Base-by-base conservation (phyloP, 1,140 invertebrate genomes). In the Sarcophaga bullata region DNA sequence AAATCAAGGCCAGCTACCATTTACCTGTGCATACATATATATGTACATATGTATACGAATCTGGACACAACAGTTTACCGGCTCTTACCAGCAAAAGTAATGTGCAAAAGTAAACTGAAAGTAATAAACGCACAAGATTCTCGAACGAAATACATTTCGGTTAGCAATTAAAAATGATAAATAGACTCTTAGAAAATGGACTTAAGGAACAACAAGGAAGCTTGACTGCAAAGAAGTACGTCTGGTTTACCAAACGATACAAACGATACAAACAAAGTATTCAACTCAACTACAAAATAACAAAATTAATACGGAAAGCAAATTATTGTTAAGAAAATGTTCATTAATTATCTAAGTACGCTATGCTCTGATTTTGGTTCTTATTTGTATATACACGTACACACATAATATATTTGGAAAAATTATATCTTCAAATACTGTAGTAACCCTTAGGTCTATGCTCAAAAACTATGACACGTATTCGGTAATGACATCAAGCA, bases 1-100 rank as follows among this genome's bases (percentile, higher is more conserved):
- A 68, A 68, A 68, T 68, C 62, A 68, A 19, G 17, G 19, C n/a
- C 62, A 68, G 54, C 13, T 58, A 68, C 62, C 62, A 68, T 68
- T 68, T 68, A 37, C 25, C 25, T 37, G 25, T 37, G 4, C 25
- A 4, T 37, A 68, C n/a, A 19, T 52, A 37, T 37, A 4, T 37
- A 37, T 52, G 25, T 37, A 68, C n/a, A 19, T 52, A 37, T 37
- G 25, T 37, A 37, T 52, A 7, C 4, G n/a, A 68, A 68, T 0
- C 9, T 68, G 62, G 54, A 17, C 62, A 7, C 62, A 17, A 68
- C 11, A 62, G 54, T 62, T 62, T 15, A 62, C 15, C 11, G 11
- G 11, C 15, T 62, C 10, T 15, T 62, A 15, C 15, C 10, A 62
- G n/a, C 10, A 11, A 6, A 15, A 17, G 4, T 19, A 3, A 25